A percentile compares a stretch with the other conserved stretches of the same genome.
Conservation (phyloP, 2,888 invertebrate genomes). For the Germaria angustata region DNA sequence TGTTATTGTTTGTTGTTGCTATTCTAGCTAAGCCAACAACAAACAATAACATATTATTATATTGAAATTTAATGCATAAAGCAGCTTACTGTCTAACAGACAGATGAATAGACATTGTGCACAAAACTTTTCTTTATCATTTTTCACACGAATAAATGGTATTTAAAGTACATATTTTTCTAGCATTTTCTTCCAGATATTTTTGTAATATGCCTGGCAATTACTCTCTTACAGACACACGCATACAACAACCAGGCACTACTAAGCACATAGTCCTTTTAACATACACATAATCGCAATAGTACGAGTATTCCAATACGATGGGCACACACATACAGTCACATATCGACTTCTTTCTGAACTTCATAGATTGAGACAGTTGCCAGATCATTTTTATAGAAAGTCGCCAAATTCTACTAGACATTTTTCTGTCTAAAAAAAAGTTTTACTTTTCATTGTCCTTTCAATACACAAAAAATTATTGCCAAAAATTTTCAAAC, state of each 20-base stretch:
- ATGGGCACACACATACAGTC: not conserved
- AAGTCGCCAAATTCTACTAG: too few relatives aligned
- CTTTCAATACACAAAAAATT: too few relatives aligned
- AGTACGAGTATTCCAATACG: not conserved
- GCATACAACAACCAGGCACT: not conserved
- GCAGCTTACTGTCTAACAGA: conserved; percentile 3
- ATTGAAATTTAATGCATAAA: not conserved
- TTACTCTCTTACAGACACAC: not conserved
- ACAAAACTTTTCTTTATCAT: conserved; percentile 46
- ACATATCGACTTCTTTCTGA: too few relatives aligned
- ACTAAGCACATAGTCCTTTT: not conserved
- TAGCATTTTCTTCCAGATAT: conserved; percentile 48
- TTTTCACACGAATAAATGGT: conserved; percentile 61
- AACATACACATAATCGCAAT: not conserved
- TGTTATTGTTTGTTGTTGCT: too few relatives aligned
- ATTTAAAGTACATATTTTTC: conserved; percentile 50
- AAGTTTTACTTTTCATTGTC: too few relatives aligned
- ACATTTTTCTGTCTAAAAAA: too few relatives aligned
- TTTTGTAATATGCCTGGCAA: conserved; percentile 37
- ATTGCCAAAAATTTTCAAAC: too few relatives aligned
- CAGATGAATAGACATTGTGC: conserved; percentile 16
- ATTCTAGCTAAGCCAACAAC: too few relatives aligned
- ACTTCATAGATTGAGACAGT: not conserved
- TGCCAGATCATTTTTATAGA: not conserved
- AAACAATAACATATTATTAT: too few relatives aligned